phyloP scores from a whole-genome alignment of 2,113 vertebrate genomes.

The Chauna torquata region DNA sequence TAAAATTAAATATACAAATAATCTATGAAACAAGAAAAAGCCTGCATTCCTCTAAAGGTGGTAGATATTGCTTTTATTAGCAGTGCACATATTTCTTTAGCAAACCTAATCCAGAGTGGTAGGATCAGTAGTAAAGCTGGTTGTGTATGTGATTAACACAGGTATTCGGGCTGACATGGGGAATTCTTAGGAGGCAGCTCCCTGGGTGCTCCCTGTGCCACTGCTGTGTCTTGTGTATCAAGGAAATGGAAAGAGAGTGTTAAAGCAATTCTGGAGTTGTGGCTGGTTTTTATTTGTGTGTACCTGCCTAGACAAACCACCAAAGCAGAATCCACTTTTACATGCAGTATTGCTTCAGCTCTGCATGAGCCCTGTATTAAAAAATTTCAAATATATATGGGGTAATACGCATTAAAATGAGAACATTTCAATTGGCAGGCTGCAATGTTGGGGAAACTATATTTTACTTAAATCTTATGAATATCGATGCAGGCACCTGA shows the following conservation, averaged over 20 bases:
- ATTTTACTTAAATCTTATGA: not conserved
- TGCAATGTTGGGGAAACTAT: not conserved
- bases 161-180: not conserved
- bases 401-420: not conserved
- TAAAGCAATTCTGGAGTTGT: not conserved
- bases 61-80: slow-evolving; percentile 1
- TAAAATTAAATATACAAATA: not conserved
- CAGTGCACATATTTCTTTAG: not conserved
- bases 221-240: not conserved
- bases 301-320: not conserved
- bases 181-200: not conserved
- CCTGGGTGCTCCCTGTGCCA: not conserved
- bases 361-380: not conserved
- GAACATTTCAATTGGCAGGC: not conserved
- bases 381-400: not conserved
- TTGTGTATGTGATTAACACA: not conserved
- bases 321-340: not conserved
- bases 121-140: not conserved
- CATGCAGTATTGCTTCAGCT: not conserved
- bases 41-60: not conserved
- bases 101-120: not conserved
- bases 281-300: not conserved
- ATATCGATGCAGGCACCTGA: not conserved
- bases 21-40: not conserved
- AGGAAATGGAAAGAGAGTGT: not conserved